phyloP scores from a whole-genome alignment of 64 coral and sea anemone genomes.

The Montipora capricornis region DNA sequence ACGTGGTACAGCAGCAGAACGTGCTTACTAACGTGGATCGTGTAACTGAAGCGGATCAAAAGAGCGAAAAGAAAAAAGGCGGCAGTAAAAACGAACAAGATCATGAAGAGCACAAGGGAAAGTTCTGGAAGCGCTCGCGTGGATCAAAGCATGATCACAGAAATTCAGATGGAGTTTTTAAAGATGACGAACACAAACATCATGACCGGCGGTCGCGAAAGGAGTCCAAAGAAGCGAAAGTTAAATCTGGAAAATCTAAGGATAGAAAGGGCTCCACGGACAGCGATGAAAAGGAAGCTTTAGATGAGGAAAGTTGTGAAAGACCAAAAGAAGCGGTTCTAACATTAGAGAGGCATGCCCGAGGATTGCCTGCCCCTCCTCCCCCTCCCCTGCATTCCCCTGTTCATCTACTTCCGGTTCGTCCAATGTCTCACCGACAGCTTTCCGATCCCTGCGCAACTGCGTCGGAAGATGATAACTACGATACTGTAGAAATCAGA shows the following conservation, averaged over 20 bases:
- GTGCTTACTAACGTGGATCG: not conserved
- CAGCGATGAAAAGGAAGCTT: not conserved
- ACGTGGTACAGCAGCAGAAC: not conserved
- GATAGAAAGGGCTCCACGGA: constrained; percentile 9
- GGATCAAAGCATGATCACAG: not conserved
- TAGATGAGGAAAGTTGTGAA: not conserved
- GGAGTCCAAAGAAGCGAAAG: constrained; percentile 6
- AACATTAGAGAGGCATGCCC: not conserved
- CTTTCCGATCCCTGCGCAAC: not conserved
- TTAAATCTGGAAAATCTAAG: constrained; percentile 6
- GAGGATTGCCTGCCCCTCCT: not conserved
- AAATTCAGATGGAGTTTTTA: constrained; percentile 7
- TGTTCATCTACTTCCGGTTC: not conserved
- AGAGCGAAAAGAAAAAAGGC: not conserved
- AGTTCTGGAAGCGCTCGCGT: constrained; percentile 18
- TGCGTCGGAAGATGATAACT: not conserved
- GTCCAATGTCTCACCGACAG: constrained; percentile 2
- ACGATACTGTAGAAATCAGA: not conserved
- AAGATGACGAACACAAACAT: constrained; percentile 28
- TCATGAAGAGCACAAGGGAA: constrained; percentile 16
- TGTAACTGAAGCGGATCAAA: not conserved
- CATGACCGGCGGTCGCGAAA: not conserved
- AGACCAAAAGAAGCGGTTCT: not conserved
- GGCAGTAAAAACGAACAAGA: constrained; percentile 1
- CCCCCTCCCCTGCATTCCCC: not conserved